A percentile compares a stretch with the other conserved stretches of the same genome.
These are phyloP conservation scores for honey bee (Apis mellifera) DNA, from an alignment of 1,140 invertebrate genomes.

Conservation along the genomic window Amel_HAv3.1 CM009942.2:253001-253500, in stretches of 20 bases:
- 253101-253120: slow-evolving; percentile 7
- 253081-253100: slow-evolving; percentile 4
- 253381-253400: slow-evolving; percentile 64
- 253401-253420: slow-evolving; percentile 65
- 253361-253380: slow-evolving; percentile 67
- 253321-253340: slow-evolving; percentile 68
- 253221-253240: slow-evolving; percentile 48
- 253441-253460: slow-evolving; percentile 65
- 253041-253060: not conserved
- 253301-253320: slow-evolving; percentile 68
- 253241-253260: slow-evolving; percentile 10
- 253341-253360: slow-evolving; percentile 68
- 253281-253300: slow-evolving; percentile 67
- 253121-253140: too few relatives aligned
- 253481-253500: slow-evolving; percentile 68
- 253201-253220: slow-evolving; percentile 38
- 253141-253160: slow-evolving; percentile 20
- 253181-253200: slow-evolving; percentile 43
- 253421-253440: slow-evolving; percentile 72
- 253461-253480: slow-evolving; percentile 70
- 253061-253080: slow-evolving; percentile 2
- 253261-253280: slow-evolving; percentile 61
- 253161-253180: slow-evolving; percentile 54
- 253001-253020: not conserved
- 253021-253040: slow-evolving; percentile 1